Base-by-base conservation (phyloP, 2,113 vertebrate species). In the Nycticorax nycticorax region DNA sequence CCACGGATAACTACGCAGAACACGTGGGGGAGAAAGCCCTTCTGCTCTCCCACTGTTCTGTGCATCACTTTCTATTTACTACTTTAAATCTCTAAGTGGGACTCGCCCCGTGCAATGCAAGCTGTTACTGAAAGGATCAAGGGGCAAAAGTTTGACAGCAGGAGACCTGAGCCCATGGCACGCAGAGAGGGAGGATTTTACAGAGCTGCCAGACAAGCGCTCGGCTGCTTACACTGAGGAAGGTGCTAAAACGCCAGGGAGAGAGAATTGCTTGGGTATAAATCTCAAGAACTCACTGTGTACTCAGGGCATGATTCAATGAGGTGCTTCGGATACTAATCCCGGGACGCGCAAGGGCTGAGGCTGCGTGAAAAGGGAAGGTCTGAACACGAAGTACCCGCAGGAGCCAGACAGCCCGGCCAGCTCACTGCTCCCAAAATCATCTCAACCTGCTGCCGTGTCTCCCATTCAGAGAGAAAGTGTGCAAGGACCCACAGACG, bases 61-160 rank as follows among this genome's bases (percentile, higher is more conserved):
- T 5, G 60, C 90, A 62, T 67, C 56, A 2, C 89, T 91, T 77
- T 41, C 75, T 88, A 17, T 94, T 96, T 92, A 83, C 75, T 77
- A 27, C 88, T 84, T 16, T 1, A 4, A 92, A 85, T 35, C 79
- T 67, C 59, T 0, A 33, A 66, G 82, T 3, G 78, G 78, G 77
- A 45, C 90, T 85, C 13, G 0, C 59, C 85, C 59, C 6, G 22
- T 0, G 30, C 88, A 14, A 77, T 8, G 23, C 93, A 90, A 93
- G 96, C 95, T 90, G 93, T 41, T 52, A 22, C 88, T 33, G 88
- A n/a, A 8, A 50, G 92, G 78, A 74, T 76, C 93, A 77, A 86
- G 85, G 96, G 96, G 90, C 75, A 69, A 15, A 60, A 88, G 75
- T 88, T 27, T 93, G 96, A 79, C 88, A 86, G 95, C 71, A 66